phyloP scores from a whole-genome alignment of 2,888 invertebrate species.

The Lithosia quadra region DNA sequence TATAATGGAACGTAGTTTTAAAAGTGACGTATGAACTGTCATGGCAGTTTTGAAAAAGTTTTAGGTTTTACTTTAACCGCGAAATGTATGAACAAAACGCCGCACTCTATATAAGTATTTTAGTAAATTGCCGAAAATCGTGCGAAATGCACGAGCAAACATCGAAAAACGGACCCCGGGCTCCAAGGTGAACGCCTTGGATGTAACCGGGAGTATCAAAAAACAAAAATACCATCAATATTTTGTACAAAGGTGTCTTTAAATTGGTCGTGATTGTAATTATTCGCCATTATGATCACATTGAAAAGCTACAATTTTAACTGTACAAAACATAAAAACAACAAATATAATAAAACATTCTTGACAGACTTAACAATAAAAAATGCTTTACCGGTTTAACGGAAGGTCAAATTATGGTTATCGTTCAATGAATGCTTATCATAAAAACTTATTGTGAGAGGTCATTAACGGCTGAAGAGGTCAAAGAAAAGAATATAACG shows the following conservation, averaged over 20 bases:
- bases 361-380: background rate
- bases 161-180: no score
- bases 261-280: no score
- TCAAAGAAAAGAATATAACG: background rate
- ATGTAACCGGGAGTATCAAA: no score
- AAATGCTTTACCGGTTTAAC: background rate
- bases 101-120: background rate
- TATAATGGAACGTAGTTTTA: conserved; percentile 36
- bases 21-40: conserved; percentile 29
- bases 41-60: background rate
- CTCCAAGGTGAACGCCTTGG: no score
- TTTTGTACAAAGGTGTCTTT: no score
- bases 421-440: background rate
- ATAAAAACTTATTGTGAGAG: background rate
- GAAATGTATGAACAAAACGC: background rate
- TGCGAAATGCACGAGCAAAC: no score
- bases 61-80: background rate
- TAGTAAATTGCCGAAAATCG: no score
- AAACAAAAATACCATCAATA: no score
- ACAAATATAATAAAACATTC: no score
- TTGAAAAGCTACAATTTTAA: no score
- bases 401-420: background rate
- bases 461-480: background rate
- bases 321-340: background rate
- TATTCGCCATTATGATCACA: no score